phyloP scores from a whole-genome alignment of 2,888 invertebrate species.

The Hybos culiciformis region DNA sequence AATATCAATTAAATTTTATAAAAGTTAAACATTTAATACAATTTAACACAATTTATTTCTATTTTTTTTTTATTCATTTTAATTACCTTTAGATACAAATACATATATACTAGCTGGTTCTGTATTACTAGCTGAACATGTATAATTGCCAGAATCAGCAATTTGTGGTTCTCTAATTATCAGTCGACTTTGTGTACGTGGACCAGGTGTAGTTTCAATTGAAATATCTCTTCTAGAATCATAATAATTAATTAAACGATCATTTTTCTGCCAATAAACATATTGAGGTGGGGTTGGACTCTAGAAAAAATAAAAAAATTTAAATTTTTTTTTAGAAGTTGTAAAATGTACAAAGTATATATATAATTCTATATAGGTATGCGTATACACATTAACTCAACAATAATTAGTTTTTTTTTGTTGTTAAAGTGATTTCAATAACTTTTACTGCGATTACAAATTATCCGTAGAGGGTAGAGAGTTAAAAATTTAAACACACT shows the following conservation, averaged over 20 bases:
- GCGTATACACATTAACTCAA: slow-evolving; percentile 5
- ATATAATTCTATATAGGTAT: too few species aligned
- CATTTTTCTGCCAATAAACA: slow-evolving; percentile 92
- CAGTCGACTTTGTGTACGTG: slow-evolving; percentile 72
- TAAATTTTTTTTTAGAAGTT: slow-evolving; percentile 1
- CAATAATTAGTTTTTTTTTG: not conserved
- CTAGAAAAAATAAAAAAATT: slow-evolving; percentile 39
- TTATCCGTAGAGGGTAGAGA: too few species aligned
- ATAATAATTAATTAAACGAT: slow-evolving; percentile 88
- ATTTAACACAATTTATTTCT: too few species aligned
- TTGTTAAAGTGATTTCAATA: too few species aligned
- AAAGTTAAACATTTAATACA: too few species aligned
- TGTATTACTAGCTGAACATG: slow-evolving; percentile 79
- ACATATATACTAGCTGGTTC: slow-evolving; percentile 81
- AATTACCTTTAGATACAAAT: slow-evolving; percentile 76
- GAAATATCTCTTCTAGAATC: slow-evolving; percentile 65
- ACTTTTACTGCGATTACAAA: too few species aligned
- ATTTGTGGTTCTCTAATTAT: slow-evolving; percentile 71
- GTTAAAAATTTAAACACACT: too few species aligned
- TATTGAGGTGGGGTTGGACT: slow-evolving; percentile 87
- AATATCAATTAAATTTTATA: too few species aligned
- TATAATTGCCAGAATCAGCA: slow-evolving; percentile 81
- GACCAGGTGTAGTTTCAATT: slow-evolving; percentile 72
- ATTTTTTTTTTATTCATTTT: not conserved
- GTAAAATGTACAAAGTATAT: slow-evolving; percentile 6